These are phyloP conservation scores for Apodemus speciosus DNA, from an alignment of 2,113 vertebrate genomes.

Conservation along the genomic window DNA sequence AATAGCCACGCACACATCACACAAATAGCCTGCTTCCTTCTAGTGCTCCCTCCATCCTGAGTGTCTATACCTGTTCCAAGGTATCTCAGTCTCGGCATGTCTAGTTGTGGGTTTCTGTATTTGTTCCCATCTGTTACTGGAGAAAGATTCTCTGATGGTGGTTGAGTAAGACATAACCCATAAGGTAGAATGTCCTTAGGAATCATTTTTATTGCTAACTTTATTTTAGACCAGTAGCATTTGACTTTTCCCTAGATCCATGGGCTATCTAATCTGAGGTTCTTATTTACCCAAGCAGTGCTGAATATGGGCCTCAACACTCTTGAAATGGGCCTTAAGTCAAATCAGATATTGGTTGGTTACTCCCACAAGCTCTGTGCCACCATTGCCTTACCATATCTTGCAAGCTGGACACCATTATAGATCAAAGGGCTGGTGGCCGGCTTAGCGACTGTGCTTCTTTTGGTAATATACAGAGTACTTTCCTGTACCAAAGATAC, in stretches of 20 bases:
- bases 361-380: neutral
- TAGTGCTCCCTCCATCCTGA: neutral
- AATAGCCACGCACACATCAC: neutral
- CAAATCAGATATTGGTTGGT: too few species aligned
- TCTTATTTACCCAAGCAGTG: neutral
- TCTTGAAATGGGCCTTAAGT: neutral
- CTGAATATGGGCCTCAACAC: neutral
- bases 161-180: neutral
- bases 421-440: neutral
- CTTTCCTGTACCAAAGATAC: neutral
- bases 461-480: neutral
- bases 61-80: neutral
- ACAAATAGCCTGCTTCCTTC: neutral
- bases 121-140: neutral
- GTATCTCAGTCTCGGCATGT: neutral
- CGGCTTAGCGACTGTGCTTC: neutral
- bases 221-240: neutral
- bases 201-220: neutral
- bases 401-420: neutral
- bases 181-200: neutral
- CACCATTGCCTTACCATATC: neutral
- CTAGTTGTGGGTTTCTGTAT: neutral
- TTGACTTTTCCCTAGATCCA: neutral
- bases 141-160: neutral
- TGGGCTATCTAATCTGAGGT: neutral